Conservation (phyloP, 1,140 invertebrate genomes). For the Eurosta solidaginis region DNA sequence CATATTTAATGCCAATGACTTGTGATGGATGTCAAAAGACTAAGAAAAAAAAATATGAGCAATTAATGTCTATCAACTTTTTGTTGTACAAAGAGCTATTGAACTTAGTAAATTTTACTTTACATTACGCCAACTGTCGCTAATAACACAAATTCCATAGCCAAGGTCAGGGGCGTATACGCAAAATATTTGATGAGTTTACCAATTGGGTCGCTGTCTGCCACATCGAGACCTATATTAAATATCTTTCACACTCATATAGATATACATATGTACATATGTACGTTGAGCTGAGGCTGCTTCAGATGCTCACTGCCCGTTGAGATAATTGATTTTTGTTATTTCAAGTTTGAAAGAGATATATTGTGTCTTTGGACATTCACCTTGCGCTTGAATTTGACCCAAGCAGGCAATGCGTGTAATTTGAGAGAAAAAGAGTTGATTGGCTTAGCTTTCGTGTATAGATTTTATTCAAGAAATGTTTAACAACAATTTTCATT, state of each 20-base stretch:
- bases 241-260: not conserved
- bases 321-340: not conserved
- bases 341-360: not conserved
- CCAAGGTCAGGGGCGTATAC: constrained; percentile 23
- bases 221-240: not conserved
- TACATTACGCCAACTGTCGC: not conserved
- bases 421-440: not conserved
- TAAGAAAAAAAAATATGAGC: too few relatives aligned
- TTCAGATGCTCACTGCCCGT: not conserved
- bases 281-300: not conserved
- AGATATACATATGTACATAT: not conserved
- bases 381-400: not conserved
- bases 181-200: not conserved
- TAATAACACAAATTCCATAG: not conserved
- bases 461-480: not conserved
- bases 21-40: not conserved
- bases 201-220: not conserved
- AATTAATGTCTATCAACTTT: too few relatives aligned
- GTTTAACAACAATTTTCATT: not conserved
- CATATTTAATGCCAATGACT: not conserved
- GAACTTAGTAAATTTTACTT: too few relatives aligned
- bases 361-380: not conserved
- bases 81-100: too few relatives aligned
- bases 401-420: not conserved
- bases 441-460: not conserved